A percentile compares a stretch with the other conserved stretches of the same genome.
phyloP scores from a whole-genome alignment of 2,888 invertebrate species.

The Prenolepis imparis region DNA sequence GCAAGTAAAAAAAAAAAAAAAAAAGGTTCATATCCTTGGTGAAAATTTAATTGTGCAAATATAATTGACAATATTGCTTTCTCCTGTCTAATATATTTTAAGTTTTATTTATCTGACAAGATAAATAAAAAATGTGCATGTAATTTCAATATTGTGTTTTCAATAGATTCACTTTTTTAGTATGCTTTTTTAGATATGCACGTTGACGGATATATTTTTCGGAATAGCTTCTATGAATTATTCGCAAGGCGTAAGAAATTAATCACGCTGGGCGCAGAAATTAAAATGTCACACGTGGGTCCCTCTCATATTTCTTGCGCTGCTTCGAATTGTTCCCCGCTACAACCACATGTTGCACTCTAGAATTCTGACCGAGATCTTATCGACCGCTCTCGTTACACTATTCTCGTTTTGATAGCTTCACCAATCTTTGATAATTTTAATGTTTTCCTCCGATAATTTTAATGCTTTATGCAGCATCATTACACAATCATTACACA shows the following conservation, averaged over 20 bases:
- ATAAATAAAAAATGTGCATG: not conserved
- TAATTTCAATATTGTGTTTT: not conserved
- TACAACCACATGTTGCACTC: conserved; percentile 76
- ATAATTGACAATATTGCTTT: not conserved
- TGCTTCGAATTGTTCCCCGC: conserved; percentile 67
- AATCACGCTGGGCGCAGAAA: conserved; percentile 26
- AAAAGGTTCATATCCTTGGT: not conserved
- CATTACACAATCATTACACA: too few relatives aligned
- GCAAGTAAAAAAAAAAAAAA: not conserved
- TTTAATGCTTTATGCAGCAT: not conserved
- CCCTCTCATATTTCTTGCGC: conserved; percentile 44
- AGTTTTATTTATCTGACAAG: not conserved
- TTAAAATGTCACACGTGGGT: conserved; percentile 38
- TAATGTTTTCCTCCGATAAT: not conserved
- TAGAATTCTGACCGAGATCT: conserved; percentile 62
- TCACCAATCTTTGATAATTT: not conserved
- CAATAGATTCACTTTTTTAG: not conserved
- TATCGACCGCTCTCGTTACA: conserved; percentile 25
- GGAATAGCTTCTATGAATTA: not conserved
- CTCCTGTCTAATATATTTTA: not conserved
- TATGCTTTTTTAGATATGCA: not conserved
- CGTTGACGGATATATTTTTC: not conserved
- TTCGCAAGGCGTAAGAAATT: conserved; percentile 22
- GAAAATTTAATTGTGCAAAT: not conserved
- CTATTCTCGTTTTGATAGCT: not conserved